Conservation (phyloP, 2,888 invertebrate species). For the Furcula furcula region DNA sequence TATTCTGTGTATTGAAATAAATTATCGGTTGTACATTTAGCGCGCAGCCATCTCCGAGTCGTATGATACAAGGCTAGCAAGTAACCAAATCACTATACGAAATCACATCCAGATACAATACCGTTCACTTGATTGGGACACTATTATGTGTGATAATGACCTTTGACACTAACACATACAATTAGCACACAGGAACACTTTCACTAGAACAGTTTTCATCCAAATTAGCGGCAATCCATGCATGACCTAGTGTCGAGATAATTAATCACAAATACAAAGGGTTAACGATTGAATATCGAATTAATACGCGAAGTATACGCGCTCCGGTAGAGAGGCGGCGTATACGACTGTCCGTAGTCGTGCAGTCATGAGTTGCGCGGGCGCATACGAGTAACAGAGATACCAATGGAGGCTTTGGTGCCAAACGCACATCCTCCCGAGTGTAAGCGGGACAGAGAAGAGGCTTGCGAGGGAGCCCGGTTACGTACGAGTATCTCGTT, state of each 20-base stretch:
- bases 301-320: slow-evolving; percentile 57
- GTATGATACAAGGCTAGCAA: slow-evolving; percentile 66
- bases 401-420: slow-evolving; percentile 65
- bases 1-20: no score
- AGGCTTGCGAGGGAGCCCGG: slow-evolving; percentile 75
- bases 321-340: slow-evolving; percentile 60
- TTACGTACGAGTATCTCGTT: slow-evolving; percentile 68
- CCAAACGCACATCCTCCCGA: slow-evolving; percentile 26
- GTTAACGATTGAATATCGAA: slow-evolving; percentile 24
- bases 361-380: slow-evolving; percentile 65
- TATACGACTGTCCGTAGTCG: slow-evolving; percentile 49
- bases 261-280: slow-evolving; percentile 12
- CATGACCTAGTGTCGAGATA: not conserved
- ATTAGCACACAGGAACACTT: slow-evolving; percentile 30
- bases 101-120: slow-evolving; percentile 57
- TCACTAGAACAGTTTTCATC: slow-evolving; percentile 14
- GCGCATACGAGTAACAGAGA: slow-evolving; percentile 61
- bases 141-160: slow-evolving; percentile 53
- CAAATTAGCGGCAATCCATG: slow-evolving; percentile 7
- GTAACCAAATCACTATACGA: slow-evolving; percentile 49
- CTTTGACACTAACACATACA: slow-evolving; percentile 56
- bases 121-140: slow-evolving; percentile 65
- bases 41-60: slow-evolving; percentile 42
- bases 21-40: slow-evolving; percentile 55
- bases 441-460: slow-evolving; percentile 58